Base-by-base conservation (phyloP, 1,140 invertebrate species). In the Asobara japonica region DNA sequence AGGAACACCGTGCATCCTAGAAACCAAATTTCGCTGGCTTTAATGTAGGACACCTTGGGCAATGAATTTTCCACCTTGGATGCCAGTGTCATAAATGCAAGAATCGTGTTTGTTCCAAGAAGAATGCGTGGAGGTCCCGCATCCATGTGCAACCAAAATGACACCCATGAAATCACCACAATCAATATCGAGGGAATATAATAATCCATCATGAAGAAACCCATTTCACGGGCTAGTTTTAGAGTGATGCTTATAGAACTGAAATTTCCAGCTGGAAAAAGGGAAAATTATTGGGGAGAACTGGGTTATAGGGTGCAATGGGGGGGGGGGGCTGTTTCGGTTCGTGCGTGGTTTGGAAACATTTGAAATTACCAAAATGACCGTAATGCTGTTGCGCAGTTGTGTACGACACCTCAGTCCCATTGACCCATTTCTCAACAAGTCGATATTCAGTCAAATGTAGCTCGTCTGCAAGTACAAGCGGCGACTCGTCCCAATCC, bases 21-120 rank as follows among this genome's bases (percentile, higher is more conserved):
- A 79, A 95, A 95, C 94, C 95, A 96, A 60, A 96, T 93, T 84
- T 96, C 94, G 70, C 95, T 94, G 0, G 95, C 94, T 86, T 96
- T 95, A n/a, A 96, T 94, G 75, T 96, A 96, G 13, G 95, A 96
- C 0, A 96, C 94, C 83, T 96, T 96, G 0, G 95, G 95, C 48
- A 96, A 84, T 5, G 93, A 94, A 84, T 94, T 94, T 31, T 92
- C 93, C 74, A 94, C 92, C 51, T 93, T 94, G 0, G 93, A 94
- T 30, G 93, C 94, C 56, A 95, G 86, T 3, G 95, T 96, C 76
- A 96, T 96, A 73, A 96, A 95, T 10, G 94, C 94, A 56, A 96
- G 87, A 89, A 96, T 93, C 2, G 94, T 95, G 73, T 93, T 94
- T 13, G 94, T 94, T 93, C 93, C 94, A 77, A 95, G 86, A 27